phyloP scores from a whole-genome alignment of 2,113 vertebrate species.

The Nannospalax galili region DNA sequence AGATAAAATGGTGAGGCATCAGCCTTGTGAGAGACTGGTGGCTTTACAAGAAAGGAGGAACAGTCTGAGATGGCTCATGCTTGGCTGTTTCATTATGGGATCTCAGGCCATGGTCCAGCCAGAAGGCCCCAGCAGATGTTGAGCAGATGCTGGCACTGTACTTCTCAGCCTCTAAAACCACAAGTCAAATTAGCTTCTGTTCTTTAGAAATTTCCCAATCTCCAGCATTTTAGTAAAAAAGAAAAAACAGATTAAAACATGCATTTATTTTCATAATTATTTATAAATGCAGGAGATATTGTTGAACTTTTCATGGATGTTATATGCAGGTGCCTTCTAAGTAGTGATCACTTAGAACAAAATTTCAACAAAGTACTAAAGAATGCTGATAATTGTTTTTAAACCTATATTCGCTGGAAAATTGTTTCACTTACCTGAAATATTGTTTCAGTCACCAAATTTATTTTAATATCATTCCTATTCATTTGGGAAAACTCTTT shows the following conservation, averaged over 20 bases:
- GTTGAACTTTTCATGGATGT: background rate
- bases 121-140: background rate
- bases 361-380: background rate
- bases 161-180: background rate
- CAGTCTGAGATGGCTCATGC: background rate
- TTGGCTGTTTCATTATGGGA: background rate
- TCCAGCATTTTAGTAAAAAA: background rate
- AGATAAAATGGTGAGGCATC: background rate
- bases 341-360: background rate
- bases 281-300: background rate
- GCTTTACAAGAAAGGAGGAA: background rate
- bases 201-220: background rate
- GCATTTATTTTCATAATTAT: conserved; percentile 10
- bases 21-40: background rate
- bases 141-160: background rate
- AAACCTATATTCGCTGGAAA: background rate
- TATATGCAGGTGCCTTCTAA: background rate
- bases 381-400: background rate
- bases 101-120: too few species aligned
- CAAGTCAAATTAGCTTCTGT: background rate
- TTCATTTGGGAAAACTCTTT: background rate
- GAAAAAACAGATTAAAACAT: background rate
- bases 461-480: conserved; percentile 13
- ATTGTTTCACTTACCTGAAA: background rate
- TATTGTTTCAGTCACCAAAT: background rate